A percentile compares a stretch with the other conserved stretches of the same genome.
phyloP scores from a whole-genome alignment of 1,140 invertebrate species.

The Epicauta chinensis region DNA sequence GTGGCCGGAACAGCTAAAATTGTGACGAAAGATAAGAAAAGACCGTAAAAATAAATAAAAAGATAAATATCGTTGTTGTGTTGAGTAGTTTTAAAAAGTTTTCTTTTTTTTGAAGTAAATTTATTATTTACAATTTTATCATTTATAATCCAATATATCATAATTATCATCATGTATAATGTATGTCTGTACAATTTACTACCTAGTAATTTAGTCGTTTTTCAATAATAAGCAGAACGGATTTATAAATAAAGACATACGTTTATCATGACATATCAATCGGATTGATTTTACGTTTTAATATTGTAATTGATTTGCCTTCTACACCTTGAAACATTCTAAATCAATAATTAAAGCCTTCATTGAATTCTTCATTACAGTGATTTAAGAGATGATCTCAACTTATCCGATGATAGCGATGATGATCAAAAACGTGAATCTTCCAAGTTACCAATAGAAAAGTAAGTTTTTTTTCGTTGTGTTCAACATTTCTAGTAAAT shows the following conservation, averaged over 20 bases:
- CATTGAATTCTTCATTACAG: constrained; percentile 41
- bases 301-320: too few relatives aligned
- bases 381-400: constrained; percentile 51
- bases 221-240: too few relatives aligned
- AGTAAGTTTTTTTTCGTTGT: constrained; percentile 20
- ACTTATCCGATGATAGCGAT: constrained; percentile 55
- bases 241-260: too few relatives aligned
- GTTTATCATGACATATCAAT: too few relatives aligned
- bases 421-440: constrained; percentile 40
- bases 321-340: neutral
- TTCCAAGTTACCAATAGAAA: constrained; percentile 32
- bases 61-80: neutral
- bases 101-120: too few relatives aligned
- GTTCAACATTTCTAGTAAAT: neutral
- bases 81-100: too few relatives aligned
- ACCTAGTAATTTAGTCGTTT: too few relatives aligned
- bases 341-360: neutral
- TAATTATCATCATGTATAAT: too few relatives aligned
- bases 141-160: too few relatives aligned
- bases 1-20: constrained; percentile 11
- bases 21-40: constrained; percentile 14
- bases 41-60: constrained; percentile 11
- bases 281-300: too few relatives aligned
- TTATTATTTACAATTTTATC: too few relatives aligned
- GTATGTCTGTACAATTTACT: too few relatives aligned